Evolutionary conservation across 2,888 invertebrate species (phyloP).

Genomic region (Drosophila koepferae): DNA sequence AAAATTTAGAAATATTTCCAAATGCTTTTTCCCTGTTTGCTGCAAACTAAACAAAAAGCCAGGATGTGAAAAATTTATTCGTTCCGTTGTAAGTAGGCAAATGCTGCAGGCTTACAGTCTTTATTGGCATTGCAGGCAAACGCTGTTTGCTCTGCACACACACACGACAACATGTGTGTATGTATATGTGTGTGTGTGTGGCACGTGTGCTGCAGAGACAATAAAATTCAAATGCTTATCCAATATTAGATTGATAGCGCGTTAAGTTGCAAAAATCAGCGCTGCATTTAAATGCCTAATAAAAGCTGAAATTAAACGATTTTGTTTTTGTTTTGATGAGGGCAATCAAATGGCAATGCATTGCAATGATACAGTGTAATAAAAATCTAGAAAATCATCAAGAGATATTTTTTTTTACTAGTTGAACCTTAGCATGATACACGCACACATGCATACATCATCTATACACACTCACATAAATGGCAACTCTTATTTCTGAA

Average conservation of each 20-base stretch:
- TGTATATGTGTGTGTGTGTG: constrained; percentile 15
- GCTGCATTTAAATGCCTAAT: constrained; percentile 12
- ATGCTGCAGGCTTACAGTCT: constrained; percentile 49
- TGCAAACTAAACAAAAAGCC: constrained; percentile 43
- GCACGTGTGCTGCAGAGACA: constrained; percentile 6
- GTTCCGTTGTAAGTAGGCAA: constrained; percentile 29
- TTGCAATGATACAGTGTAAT: neutral
- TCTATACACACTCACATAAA: neutral
- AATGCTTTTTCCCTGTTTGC: constrained; percentile 9
- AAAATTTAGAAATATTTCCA: constrained; percentile 25
- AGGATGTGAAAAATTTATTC: constrained; percentile 38
- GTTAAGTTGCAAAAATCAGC: constrained; percentile 16
- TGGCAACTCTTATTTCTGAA: neutral
- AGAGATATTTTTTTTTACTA: neutral
- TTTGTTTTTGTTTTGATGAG: neutral
- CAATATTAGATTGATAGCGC: constrained; percentile 19
- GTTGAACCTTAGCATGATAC: neutral
- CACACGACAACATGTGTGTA: neutral
- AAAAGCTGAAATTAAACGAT: constrained; percentile 27
- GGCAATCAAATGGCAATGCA: neutral
- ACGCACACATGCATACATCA: neutral
- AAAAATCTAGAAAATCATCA: neutral
- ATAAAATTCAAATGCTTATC: constrained; percentile 40
- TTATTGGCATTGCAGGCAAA: constrained; percentile 49
- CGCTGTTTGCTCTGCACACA: constrained; percentile 15